These are phyloP conservation scores for Pseudochaenichthys georgianus DNA, from an alignment of 2,797 vertebrate species.

Conservation along the genomic window DNA sequence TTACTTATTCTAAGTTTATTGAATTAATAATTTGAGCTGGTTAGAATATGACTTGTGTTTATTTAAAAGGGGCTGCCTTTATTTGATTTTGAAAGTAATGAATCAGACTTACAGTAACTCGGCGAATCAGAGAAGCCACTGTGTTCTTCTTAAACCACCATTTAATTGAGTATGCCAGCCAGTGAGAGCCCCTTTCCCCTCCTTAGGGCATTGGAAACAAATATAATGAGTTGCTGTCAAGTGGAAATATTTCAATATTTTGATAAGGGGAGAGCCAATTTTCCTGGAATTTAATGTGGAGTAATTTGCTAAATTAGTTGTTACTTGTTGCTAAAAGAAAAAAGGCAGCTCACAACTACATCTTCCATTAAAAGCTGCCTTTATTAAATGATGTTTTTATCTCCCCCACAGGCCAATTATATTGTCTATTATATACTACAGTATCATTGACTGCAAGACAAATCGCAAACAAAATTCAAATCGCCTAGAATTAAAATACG, in stretches of 20 bases:
- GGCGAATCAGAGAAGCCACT: constrained; percentile 40
- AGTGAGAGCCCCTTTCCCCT: constrained; percentile 19
- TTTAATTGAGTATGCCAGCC: constrained; percentile 58
- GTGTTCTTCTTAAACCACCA: constrained; percentile 42
- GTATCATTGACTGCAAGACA: too few species aligned
- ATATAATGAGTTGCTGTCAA: constrained; percentile 49
- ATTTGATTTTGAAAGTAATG: constrained; percentile 40
- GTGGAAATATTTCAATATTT: constrained; percentile 35
- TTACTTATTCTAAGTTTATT: constrained; percentile 62
- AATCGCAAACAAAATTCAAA: too few species aligned
- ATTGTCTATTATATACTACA: too few species aligned
- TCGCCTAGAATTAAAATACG: too few species aligned
- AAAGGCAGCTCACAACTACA: neutral
- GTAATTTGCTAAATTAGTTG: constrained; percentile 1
- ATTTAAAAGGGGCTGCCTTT: constrained; percentile 33
- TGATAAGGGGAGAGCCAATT: constrained; percentile 5
- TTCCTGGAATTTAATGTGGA: constrained; percentile 1
- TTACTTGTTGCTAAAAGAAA: neutral
- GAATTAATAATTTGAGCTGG: constrained; percentile 60
- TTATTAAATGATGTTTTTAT: neutral
- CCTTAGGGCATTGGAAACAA: constrained; percentile 51
- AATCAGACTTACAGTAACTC: constrained; percentile 27
- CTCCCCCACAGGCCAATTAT: too few species aligned
- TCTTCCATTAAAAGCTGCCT: neutral
- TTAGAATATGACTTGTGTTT: constrained; percentile 45